Conservation (phyloP, 2,797 vertebrate genomes). For the Enteromius unitaeniatus region DNA sequence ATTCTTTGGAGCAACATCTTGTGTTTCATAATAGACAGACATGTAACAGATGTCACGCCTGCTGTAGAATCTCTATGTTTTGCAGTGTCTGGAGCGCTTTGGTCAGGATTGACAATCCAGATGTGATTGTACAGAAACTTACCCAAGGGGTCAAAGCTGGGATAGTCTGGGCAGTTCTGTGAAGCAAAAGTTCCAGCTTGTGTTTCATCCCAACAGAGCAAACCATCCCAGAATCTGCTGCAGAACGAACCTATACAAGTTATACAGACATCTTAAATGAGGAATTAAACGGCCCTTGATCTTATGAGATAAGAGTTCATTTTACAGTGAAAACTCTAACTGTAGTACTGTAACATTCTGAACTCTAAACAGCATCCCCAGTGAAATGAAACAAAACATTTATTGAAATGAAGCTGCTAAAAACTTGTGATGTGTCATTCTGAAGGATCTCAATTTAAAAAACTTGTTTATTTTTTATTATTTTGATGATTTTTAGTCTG, state of each 20-base stretch:
- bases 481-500: not conserved
- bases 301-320: not conserved
- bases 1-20: not conserved
- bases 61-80: constrained; percentile 30
- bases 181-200: constrained; percentile 81
- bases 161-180: constrained; percentile 86
- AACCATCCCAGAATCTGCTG: constrained; percentile 90
- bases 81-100: constrained; percentile 25
- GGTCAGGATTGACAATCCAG: constrained; percentile 29
- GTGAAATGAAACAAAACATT: not conserved
- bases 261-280: constrained; percentile 19
- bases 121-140: constrained; percentile 58
- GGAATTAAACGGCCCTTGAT: constrained; percentile 8
- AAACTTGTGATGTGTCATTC: not conserved
- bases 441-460: not conserved
- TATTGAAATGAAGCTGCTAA: not conserved
- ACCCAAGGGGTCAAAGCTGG: constrained; percentile 85
- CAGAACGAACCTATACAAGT: constrained; percentile 82
- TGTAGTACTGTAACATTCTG: not conserved
- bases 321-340: not conserved
- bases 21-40: constrained; percentile 36
- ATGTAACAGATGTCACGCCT: constrained; percentile 44
- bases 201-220: constrained; percentile 92
- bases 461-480: not conserved
- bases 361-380: not conserved